Base-by-base conservation (phyloP, 2,113 vertebrate genomes). In the Penelope pileata region DNA sequence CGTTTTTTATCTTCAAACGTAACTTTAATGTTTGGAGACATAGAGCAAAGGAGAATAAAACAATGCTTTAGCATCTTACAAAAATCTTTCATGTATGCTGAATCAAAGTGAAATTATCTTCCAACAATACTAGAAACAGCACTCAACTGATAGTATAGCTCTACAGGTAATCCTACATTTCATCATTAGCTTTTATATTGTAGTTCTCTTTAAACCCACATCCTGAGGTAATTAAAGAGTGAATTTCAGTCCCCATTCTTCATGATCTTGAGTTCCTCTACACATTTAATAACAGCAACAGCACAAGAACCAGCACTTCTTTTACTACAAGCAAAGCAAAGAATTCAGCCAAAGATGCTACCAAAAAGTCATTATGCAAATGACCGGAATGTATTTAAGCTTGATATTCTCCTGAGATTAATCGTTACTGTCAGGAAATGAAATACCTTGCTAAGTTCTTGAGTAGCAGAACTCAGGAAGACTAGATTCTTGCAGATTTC, bases 1-100 rank as follows among this genome's bases (percentile, higher is more conserved):
- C 99, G 97, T 92, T 99, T 99, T 96, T 99, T 99, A 93, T 99
- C 99, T 96, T 99, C 99, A 82, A 99, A 99, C 0, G 99, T 99
- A 83, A 99, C 99, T 99, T 58, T 2, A 51, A 83, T 1, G 42
- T 53, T 58, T 15, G 58, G 34, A 59, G 86, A 56, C 15, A 23
- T 3, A 8, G 10, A 18, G 32, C 3, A 56, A 34, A 54, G 34
- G 54, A 78, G 16, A 86, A 74, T 68, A 63, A 26, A 29, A 29
- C 21, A 27, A 36, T 69, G 38, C 32, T 56, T 56, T 68, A 9
- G 15, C 14, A 34, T 40, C 12, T 70, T 12, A 19, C 43, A 3
- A 12, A 50, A 16, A 48, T n/a, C 8, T 38, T 13, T 40, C 26
- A n/a, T 3, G 9, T 29, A 81, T 9, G 15, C 17, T 14, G 29